phyloP scores from a whole-genome alignment of 1,140 invertebrate species.

The Bombus haemorrhoidalis region DNA sequence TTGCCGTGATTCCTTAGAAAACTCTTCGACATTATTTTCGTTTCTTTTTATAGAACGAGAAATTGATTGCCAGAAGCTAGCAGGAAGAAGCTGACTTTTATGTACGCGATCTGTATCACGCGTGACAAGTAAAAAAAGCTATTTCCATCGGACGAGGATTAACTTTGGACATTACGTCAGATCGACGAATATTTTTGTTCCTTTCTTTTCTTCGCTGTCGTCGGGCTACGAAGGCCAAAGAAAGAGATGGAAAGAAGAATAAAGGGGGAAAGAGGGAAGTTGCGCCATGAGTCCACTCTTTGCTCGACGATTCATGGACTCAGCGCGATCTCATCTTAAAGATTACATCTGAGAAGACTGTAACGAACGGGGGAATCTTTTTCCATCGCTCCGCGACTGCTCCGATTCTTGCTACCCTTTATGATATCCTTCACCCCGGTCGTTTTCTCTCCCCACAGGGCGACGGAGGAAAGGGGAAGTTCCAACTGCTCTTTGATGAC shows the following conservation, averaged over 20 bases:
- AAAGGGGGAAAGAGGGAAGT: conserved; percentile 43
- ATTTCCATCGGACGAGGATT: conserved; percentile 11
- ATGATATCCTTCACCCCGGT: conserved; percentile 64
- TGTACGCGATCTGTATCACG: not conserved
- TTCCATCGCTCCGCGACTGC: conserved; percentile 59
- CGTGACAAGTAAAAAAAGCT: not conserved
- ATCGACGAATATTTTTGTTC: conserved; percentile 30
- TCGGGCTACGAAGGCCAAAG: not conserved
- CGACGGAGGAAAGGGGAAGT: conserved; percentile 38
- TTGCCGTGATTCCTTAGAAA: not conserved
- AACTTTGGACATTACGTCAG: conserved; percentile 16
- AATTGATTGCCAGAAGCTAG: not conserved
- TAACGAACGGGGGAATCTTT: conserved; percentile 65
- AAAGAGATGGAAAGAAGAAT: not conserved
- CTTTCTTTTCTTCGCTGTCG: not conserved
- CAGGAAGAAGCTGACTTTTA: not conserved
- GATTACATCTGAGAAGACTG: conserved; percentile 72
- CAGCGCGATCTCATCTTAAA: conserved; percentile 75
- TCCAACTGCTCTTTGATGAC: conserved; percentile 74
- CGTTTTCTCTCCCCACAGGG: conserved; percentile 7
- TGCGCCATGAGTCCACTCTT: conserved; percentile 47
- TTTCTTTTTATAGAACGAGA: not conserved
- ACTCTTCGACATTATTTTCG: not conserved
- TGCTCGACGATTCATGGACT: conserved; percentile 69
- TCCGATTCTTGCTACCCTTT: conserved; percentile 69